Conservation (phyloP, 2,113 vertebrate species). For the Coreoperca whiteheadi region DNA sequence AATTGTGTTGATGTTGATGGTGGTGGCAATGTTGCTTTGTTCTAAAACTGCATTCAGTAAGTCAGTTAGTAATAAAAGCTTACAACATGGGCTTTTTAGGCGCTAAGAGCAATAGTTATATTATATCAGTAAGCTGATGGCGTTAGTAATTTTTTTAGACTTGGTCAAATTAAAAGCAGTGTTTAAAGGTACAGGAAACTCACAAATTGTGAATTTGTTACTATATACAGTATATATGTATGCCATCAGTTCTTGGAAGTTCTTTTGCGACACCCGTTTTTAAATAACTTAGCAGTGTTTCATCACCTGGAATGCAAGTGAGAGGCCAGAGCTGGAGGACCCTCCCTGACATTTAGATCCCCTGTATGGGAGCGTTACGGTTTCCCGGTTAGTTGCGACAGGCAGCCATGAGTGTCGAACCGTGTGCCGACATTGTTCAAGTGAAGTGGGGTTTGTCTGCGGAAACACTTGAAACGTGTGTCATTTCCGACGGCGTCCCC, state of each 20-base stretch:
- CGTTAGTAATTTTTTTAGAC: neutral
- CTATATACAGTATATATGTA: neutral
- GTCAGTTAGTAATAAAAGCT: neutral
- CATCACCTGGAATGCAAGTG: no score
- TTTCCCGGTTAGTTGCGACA: no score
- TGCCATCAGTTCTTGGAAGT: neutral
- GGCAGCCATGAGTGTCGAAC: no score
- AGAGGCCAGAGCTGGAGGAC: no score
- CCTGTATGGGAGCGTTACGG: no score
- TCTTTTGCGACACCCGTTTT: neutral
- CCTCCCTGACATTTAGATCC: no score
- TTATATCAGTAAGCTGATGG: neutral
- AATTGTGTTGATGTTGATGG: neutral
- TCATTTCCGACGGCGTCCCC: no score
- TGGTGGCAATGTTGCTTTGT: neutral
- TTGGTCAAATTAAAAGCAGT: neutral
- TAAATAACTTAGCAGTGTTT: neutral
- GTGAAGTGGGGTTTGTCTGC: no score
- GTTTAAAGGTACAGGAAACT: neutral
- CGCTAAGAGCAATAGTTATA: neutral
- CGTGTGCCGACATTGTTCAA: no score
- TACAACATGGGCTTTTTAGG: neutral
- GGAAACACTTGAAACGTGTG: no score
- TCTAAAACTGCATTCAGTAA: conserved; percentile 14
- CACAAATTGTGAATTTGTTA: neutral